These are phyloP conservation scores for Sialis fuliginosa DNA, from an alignment of 2,888 invertebrate genomes.

Conservation along the genomic window DNA sequence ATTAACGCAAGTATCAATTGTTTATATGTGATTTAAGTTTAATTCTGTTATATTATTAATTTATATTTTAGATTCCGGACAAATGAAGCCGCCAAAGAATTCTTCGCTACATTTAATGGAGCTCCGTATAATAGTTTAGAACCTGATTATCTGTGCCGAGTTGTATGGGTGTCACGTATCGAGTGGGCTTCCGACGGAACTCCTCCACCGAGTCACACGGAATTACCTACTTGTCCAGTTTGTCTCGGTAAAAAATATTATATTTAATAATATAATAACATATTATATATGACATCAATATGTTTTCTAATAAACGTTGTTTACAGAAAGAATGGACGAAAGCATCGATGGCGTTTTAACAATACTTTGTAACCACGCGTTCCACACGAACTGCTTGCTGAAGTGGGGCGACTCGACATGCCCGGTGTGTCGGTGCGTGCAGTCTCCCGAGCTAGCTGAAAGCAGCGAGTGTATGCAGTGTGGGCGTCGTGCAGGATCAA, in stretches of 20 bases:
- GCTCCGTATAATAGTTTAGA: conserved; percentile 86
- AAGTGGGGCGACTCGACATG: conserved; percentile 97
- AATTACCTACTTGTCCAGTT: conserved; percentile 93
- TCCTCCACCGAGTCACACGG: conserved; percentile 64
- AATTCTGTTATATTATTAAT: conserved; percentile 6
- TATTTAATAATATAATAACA: neutral
- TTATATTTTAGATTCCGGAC: conserved; percentile 38
- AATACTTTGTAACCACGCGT: conserved; percentile 95
- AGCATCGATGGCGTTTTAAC: conserved; percentile 94
- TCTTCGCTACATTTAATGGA: conserved; percentile 86
- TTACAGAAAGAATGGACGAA: conserved; percentile 88
- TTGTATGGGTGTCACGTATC: conserved; percentile 88
- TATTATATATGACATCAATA: neutral
- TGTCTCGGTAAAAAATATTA: conserved; percentile 40
- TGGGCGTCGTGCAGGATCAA: conserved; percentile 19
- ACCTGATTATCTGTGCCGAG: conserved; percentile 76
- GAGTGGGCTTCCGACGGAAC: conserved; percentile 68
- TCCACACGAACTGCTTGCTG: conserved; percentile 86
- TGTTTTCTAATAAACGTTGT: neutral
- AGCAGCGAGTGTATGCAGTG: conserved; percentile 40
- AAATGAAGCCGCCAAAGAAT: conserved; percentile 70
- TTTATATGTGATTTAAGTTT: neutral
- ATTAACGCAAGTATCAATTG: conserved; percentile 45
- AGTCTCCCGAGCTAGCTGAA: conserved; percentile 35
- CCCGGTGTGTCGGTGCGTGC: conserved; percentile 79